These are phyloP conservation scores for Pantherophis alleghaniensis DNA, from an alignment of 2,797 vertebrate genomes.

Conservation along the genomic window DNA sequence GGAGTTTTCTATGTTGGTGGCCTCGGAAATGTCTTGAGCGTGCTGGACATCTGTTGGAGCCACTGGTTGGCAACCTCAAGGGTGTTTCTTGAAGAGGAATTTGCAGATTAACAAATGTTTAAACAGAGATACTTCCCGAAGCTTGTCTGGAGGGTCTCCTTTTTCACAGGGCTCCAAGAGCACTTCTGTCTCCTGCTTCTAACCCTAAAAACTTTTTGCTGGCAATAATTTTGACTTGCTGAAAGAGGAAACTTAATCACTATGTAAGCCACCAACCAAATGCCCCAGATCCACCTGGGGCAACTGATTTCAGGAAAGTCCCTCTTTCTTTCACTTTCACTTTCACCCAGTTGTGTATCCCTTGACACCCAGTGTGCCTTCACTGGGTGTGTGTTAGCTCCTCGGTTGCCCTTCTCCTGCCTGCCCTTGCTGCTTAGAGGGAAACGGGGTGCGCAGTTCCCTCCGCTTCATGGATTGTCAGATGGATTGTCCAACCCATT, in stretches of 20 bases:
- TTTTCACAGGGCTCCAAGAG: background rate
- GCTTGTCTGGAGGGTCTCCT: background rate
- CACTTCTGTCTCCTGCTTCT: background rate
- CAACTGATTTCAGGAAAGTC: background rate
- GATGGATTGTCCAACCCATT: background rate
- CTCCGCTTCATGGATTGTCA: background rate
- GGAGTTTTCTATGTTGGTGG: background rate
- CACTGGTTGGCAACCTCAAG: background rate
- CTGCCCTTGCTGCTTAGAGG: background rate
- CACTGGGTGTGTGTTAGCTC: background rate
- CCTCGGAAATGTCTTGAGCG: background rate
- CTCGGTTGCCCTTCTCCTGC: background rate
- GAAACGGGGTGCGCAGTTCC: background rate
- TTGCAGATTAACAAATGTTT: background rate
- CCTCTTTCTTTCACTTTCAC: background rate
- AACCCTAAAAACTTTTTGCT: background rate
- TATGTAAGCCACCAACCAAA: background rate
- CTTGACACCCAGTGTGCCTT: background rate
- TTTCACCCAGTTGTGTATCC: background rate
- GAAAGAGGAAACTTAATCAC: background rate
- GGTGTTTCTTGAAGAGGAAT: background rate
- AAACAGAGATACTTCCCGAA: background rate
- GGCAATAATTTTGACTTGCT: background rate
- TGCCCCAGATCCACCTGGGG: background rate
- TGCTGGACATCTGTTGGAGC: background rate